These are phyloP conservation scores for Lymantria monacha DNA, from an alignment of 2,888 invertebrate species.

Conservation along the genomic window DNA sequence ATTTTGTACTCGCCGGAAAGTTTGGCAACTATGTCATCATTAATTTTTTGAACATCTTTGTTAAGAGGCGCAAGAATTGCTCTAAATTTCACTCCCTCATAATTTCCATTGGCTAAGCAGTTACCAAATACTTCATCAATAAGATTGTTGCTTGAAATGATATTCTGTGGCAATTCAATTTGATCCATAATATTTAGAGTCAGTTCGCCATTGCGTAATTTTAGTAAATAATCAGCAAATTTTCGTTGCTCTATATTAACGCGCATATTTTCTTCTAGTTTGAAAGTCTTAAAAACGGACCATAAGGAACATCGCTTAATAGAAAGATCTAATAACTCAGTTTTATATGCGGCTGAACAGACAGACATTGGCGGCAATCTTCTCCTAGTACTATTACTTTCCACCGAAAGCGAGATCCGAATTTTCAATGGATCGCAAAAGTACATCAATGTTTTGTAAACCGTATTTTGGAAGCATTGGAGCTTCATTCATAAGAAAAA, in stretches of 20 bases:
- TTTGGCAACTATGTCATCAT: conserved; percentile 17
- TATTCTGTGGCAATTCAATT: conserved; percentile 16
- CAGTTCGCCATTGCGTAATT: conserved; percentile 19
- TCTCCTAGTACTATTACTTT: conserved; percentile 12
- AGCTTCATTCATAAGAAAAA: conserved; percentile 16
- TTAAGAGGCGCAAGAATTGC: conserved; percentile 5
- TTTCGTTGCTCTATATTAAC: conserved; percentile 18
- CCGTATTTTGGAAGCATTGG: conserved; percentile 17
- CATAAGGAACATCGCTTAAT: conserved; percentile 5
- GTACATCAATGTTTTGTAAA: conserved; percentile 16
- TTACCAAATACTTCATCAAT: conserved; percentile 11
- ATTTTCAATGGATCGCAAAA: conserved; percentile 18
- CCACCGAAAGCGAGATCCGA: conserved; percentile 18
- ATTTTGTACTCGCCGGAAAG: too few species aligned
- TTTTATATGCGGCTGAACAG: conserved; percentile 15
- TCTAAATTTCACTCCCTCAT: not conserved
- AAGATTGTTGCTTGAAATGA: conserved; percentile 18
- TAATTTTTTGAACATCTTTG: conserved; percentile 6
- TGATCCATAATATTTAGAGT: conserved; percentile 15
- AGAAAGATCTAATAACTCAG: conserved; percentile 16
- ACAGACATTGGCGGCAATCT: conserved; percentile 8
- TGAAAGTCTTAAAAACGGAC: too few species aligned
- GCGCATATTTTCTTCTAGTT: conserved; percentile 21
- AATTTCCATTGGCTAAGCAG: not conserved
- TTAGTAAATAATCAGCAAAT: conserved; percentile 16